Conservation (phyloP, 1,140 invertebrate genomes). For the Callitettix versicolor region DNA sequence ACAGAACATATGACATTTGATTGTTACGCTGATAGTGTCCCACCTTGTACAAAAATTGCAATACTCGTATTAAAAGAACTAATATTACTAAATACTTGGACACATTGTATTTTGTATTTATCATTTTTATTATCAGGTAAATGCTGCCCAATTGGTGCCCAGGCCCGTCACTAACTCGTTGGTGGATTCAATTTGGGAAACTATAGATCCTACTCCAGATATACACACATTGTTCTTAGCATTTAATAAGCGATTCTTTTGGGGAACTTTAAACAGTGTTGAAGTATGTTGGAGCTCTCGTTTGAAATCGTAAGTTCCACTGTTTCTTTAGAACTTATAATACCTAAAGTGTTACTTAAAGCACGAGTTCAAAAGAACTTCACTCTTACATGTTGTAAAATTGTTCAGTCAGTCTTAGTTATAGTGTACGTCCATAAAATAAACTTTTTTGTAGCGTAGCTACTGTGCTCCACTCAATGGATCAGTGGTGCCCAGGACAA, state of each 20-base stretch:
- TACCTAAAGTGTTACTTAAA: too few relatives aligned
- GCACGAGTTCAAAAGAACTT: too few relatives aligned
- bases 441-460: too few relatives aligned
- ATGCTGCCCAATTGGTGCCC: neutral
- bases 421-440: too few relatives aligned
- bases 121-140: neutral
- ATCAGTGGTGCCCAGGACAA: too few relatives aligned
- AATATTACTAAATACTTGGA: neutral
- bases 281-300: conserved; percentile 87
- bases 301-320: conserved; percentile 75
- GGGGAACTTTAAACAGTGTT: conserved; percentile 58
- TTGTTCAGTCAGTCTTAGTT: too few relatives aligned
- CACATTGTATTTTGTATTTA: neutral
- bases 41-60: neutral
- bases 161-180: conserved; percentile 5
- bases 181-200: conserved; percentile 43
- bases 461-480: too few relatives aligned
- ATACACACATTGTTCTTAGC: conserved; percentile 73
- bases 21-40: neutral
- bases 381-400: too few relatives aligned
- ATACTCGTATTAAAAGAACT: neutral
- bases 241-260: conserved; percentile 83
- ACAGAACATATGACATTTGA: too few relatives aligned
- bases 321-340: conserved; percentile 14
- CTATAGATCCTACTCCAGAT: conserved; percentile 88